Percentiles rank a stretch among this genome's conserved stretches.
Conservation (phyloP, 2,888 invertebrate species). For the Malachius bipustulatus region DNA sequence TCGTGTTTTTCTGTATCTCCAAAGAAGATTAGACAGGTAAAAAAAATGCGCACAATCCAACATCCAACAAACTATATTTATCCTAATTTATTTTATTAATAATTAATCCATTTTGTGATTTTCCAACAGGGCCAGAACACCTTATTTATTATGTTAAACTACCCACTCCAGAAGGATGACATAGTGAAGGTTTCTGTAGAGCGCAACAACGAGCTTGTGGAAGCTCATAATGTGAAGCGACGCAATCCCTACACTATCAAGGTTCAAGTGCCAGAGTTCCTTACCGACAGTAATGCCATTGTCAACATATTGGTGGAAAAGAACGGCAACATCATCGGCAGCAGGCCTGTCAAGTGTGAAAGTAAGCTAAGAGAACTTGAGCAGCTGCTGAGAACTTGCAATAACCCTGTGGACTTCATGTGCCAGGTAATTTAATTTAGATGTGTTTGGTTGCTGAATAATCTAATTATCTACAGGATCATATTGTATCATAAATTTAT, state of each 20-base stretch:
- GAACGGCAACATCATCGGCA: constrained; percentile 67
- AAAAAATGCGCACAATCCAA: constrained; percentile 21
- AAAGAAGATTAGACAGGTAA: constrained; percentile 64
- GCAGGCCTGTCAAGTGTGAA: constrained; percentile 80
- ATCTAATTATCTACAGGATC: too few species aligned
- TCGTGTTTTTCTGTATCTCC: constrained; percentile 62
- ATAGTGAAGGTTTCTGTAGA: constrained; percentile 66
- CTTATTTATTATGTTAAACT: constrained; percentile 65
- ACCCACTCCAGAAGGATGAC: constrained; percentile 67
- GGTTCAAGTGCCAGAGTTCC: constrained; percentile 71
- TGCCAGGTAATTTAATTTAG: constrained; percentile 58
- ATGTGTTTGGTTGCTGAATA: too few species aligned
- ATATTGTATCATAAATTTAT: too few species aligned
- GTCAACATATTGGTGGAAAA: constrained; percentile 71
- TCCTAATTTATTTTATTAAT: background rate
- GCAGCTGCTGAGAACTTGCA: constrained; percentile 63
- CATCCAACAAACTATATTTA: too few species aligned
- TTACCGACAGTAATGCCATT: constrained; percentile 71
- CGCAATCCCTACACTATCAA: constrained; percentile 77
- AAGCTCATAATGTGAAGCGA: constrained; percentile 61
- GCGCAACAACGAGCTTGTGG: constrained; percentile 62
- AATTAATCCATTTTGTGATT: constrained; percentile 20
- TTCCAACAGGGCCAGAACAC: constrained; percentile 79
- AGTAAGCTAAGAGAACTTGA: constrained; percentile 72
- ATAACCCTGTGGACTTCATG: constrained; percentile 78